Evolutionary conservation across 2,113 vertebrate genomes (phyloP).

Genomic region (Pleuronectes platessa): DNA sequence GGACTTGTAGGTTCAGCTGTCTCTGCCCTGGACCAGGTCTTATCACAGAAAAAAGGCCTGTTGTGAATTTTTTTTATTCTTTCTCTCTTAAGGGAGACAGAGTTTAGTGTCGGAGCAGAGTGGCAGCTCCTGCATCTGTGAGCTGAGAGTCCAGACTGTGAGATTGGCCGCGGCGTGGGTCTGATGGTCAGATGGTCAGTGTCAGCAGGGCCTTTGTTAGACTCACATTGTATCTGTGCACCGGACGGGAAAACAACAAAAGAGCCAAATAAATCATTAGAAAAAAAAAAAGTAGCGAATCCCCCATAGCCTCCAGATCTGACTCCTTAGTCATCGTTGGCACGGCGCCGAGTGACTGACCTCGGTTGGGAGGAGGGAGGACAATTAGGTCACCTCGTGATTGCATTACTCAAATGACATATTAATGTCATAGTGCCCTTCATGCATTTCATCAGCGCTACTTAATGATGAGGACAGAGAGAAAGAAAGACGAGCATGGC

Average conservation of each 20-base stretch:
- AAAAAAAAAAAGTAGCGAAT: conserved; percentile 73
- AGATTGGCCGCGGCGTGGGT: conserved; percentile 64
- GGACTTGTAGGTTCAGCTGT: conserved; percentile 48
- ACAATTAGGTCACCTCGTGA: conserved; percentile 78
- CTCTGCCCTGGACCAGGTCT: conserved; percentile 28
- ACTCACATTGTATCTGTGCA: conserved; percentile 79
- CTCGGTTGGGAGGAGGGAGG: conserved; percentile 52
- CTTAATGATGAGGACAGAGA: conserved; percentile 59
- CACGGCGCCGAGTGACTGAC: conserved; percentile 62
- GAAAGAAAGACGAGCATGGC: conserved; percentile 18
- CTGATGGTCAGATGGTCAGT: conserved; percentile 77
- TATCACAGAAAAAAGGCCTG: background rate
- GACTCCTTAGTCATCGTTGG: conserved; percentile 73
- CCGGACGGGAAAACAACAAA: conserved; percentile 78
- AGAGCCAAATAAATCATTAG: conserved; percentile 78
- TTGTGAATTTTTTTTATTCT: background rate
- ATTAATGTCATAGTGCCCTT: conserved; percentile 73
- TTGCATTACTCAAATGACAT: conserved; percentile 74
- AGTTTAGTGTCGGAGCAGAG: conserved; percentile 44
- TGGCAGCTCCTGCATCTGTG: conserved; percentile 48
- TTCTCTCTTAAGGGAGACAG: background rate
- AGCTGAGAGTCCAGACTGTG: conserved; percentile 50
- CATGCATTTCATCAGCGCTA: conserved; percentile 63
- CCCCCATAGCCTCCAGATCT: conserved; percentile 72
- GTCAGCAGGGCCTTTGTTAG: conserved; percentile 77